phyloP scores from a whole-genome alignment of 2,888 invertebrate species.

The Brachypterus glaber region DNA sequence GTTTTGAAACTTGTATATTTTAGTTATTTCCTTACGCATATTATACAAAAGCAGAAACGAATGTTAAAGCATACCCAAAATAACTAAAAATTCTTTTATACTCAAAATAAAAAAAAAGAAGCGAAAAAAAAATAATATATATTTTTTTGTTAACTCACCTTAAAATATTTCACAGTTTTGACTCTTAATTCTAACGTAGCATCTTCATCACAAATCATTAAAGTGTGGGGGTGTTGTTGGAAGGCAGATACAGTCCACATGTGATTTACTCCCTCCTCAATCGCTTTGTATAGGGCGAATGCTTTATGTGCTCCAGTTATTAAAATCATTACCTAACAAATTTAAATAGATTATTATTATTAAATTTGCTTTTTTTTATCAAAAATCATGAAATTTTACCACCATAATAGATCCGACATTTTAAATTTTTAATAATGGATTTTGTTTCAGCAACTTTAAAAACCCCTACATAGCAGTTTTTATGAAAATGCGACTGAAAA shows the following conservation, averaged over 20 bases:
- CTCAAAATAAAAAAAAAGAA: conserved; percentile 5
- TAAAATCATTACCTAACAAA: conserved; percentile 89
- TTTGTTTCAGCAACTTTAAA: too few species aligned
- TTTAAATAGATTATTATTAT: too few species aligned
- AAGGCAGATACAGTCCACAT: conserved; percentile 99
- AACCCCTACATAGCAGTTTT: too few species aligned
- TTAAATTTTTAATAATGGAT: too few species aligned
- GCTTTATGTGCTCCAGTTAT: conserved; percentile 96
- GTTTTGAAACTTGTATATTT: too few species aligned
- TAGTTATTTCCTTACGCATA: too few species aligned
- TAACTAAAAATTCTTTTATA: neutral
- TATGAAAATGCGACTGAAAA: too few species aligned
- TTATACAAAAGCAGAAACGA: too few species aligned
- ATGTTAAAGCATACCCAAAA: too few species aligned
- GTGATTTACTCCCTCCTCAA: conserved; percentile 97
- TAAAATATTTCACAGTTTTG: conserved; percentile 98
- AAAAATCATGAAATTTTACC: too few species aligned
- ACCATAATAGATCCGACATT: too few species aligned
- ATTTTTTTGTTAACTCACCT: conserved; percentile 20
- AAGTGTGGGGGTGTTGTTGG: conserved; percentile 86
- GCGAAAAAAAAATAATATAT: neutral
- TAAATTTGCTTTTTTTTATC: too few species aligned
- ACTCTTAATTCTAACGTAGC: conserved; percentile 94
- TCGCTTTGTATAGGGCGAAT: conserved; percentile 92
- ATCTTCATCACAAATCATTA: conserved; percentile 95